A percentile compares a stretch with the other conserved stretches of the same genome.
Conservation (phyloP, 1,140 invertebrate genomes). For the Stegodyphus dumicola region DNA sequence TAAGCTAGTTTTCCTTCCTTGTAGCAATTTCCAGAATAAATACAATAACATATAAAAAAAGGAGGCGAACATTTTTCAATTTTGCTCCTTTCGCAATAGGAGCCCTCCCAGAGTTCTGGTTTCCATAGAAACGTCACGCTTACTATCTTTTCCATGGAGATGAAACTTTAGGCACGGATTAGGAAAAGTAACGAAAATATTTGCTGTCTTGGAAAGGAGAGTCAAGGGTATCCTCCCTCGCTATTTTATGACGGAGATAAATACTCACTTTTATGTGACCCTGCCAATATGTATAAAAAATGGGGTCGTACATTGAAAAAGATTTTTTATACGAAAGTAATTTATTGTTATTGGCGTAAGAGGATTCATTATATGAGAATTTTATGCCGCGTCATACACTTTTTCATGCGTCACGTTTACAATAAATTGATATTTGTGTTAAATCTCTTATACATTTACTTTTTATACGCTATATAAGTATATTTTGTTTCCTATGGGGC, state of each 20-base stretch:
- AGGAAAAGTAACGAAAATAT: conserved; percentile 58
- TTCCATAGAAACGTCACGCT: conserved; percentile 45
- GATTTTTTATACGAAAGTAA: conserved; percentile 20
- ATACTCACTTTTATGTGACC: conserved; percentile 43
- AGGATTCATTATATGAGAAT: conserved; percentile 17
- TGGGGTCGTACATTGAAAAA: conserved; percentile 25
- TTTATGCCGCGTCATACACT: background rate
- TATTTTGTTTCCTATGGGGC: too few species aligned
- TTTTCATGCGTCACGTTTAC: background rate
- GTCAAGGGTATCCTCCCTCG: background rate
- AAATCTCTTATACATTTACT: too few species aligned
- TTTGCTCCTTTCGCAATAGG: conserved; percentile 17
- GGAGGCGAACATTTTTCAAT: conserved; percentile 42
- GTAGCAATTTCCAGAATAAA: conserved; percentile 43
- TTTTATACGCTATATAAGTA: too few species aligned
- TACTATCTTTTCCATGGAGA: conserved; percentile 51
- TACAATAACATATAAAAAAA: conserved; percentile 31
- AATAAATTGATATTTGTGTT: too few species aligned
- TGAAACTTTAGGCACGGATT: conserved; percentile 59
- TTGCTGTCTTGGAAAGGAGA: conserved; percentile 30
- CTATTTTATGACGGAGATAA: conserved; percentile 51
- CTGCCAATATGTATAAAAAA: conserved; percentile 39
- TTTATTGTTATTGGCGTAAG: conserved; percentile 49
- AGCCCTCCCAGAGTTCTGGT: background rate
- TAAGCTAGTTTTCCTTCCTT: conserved; percentile 15